phyloP scores from a whole-genome alignment of 2,113 vertebrate species.

The Rhabdomys dilectus region DNA sequence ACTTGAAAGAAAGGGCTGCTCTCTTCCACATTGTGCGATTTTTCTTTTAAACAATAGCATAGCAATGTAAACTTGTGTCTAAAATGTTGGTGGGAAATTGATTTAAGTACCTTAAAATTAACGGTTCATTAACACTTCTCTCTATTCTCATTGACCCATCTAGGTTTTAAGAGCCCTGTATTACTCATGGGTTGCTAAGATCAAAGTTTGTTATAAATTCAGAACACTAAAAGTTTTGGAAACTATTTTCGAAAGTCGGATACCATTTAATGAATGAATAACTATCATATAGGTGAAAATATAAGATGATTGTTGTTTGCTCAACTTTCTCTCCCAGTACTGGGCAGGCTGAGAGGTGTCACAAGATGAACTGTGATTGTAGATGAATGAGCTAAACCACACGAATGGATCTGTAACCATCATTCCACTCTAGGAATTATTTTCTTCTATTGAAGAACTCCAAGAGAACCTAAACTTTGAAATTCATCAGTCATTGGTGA shows the following conservation, averaged over 20 bases:
- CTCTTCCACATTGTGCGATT: background rate
- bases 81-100: constrained; percentile 15
- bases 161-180: constrained; percentile 15
- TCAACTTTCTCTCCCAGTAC: too few species aligned
- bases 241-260: constrained; percentile 12
- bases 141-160: constrained; percentile 36
- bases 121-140: background rate
- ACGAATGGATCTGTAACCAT: background rate
- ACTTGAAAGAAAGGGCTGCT: constrained; percentile 13
- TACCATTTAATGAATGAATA: background rate
- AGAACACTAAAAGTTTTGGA: background rate
- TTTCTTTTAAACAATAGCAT: constrained; percentile 31
- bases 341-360: background rate
- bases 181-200: constrained; percentile 17
- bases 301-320: background rate
- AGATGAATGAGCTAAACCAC: background rate
- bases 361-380: background rate
- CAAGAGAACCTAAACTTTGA: background rate
- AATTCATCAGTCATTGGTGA: constrained; percentile 22
- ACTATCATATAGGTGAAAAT: background rate
- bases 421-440: background rate
- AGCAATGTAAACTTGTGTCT: constrained; percentile 38
- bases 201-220: constrained; percentile 57
- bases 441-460: background rate
- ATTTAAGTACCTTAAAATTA: constrained; percentile 64